phyloP scores from a whole-genome alignment of 2,113 vertebrate genomes.

The Cebus imitator region DNA sequence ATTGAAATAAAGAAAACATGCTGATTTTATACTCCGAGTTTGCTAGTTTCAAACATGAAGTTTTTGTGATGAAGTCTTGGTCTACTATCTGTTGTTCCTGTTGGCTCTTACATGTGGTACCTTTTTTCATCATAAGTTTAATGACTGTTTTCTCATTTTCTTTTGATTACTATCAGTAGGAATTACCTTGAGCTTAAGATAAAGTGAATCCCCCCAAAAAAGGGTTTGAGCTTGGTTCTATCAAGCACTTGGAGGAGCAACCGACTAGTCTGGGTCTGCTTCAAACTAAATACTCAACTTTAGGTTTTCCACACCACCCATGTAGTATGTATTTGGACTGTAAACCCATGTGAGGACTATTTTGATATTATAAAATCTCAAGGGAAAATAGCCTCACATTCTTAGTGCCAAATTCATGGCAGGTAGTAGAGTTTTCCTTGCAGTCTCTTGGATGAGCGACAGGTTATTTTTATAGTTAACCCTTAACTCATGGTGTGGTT shows the following conservation, averaged over 20 bases:
- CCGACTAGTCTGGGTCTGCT: not conserved
- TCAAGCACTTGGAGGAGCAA: not conserved
- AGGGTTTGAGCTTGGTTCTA: not conserved
- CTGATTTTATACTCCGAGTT: not conserved
- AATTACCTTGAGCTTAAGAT: not conserved
- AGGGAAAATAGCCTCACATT: not conserved
- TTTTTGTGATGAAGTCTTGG: not conserved
- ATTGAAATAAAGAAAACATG: not conserved
- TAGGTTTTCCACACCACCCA: not conserved
- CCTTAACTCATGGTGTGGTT: not conserved
- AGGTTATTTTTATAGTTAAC: not conserved
- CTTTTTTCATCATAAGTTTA: not conserved
- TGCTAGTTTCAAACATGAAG: not conserved
- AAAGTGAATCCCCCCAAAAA: not conserved
- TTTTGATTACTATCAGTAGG: not conserved
- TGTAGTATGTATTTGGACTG: not conserved
- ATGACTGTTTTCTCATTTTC: not conserved
- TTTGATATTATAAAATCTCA: not conserved
- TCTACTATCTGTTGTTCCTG: not conserved
- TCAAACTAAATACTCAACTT: conserved; percentile 12
- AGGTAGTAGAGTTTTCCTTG: not conserved
- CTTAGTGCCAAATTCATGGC: not conserved
- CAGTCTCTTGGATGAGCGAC: not conserved
- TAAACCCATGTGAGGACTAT: not conserved
- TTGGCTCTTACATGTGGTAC: not conserved